Percentiles rank a stretch among this genome's conserved stretches.
phyloP scores from a whole-genome alignment of 2,797 vertebrate genomes.

The Kryptolebias ocellatus region DNA sequence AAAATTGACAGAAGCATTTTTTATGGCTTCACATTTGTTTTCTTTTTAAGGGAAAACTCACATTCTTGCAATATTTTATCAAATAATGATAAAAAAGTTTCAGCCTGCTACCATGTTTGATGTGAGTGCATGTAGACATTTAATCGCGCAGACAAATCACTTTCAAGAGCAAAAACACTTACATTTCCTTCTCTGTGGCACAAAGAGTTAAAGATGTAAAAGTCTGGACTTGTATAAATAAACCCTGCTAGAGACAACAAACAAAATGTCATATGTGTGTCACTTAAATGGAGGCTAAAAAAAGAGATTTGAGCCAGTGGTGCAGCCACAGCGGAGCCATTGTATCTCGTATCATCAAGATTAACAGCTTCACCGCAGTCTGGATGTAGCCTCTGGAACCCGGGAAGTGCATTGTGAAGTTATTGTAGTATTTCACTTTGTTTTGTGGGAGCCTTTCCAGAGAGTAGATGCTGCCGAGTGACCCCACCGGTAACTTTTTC shows the following conservation, averaged over 20 bases:
- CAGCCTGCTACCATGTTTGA: background rate
- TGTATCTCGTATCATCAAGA: conserved; percentile 64
- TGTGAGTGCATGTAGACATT: background rate
- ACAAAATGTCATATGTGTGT: conserved; percentile 50
- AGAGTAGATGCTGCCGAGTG: conserved; percentile 30
- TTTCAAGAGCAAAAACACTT: conserved; percentile 8
- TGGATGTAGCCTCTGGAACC: conserved; percentile 63
- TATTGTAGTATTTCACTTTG: conserved; percentile 57
- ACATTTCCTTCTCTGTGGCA: conserved; percentile 6
- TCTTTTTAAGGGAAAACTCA: conserved; percentile 15
- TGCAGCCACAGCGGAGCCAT: conserved; percentile 59
- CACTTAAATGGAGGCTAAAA: conserved; percentile 39
- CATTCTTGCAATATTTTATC: conserved; percentile 22
- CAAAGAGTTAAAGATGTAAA: conserved; percentile 26
- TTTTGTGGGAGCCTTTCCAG: conserved; percentile 57
- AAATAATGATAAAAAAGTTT: conserved; percentile 11
- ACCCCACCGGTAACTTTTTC: conserved; percentile 57
- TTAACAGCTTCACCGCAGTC: conserved; percentile 60
- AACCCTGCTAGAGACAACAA: conserved; percentile 39
- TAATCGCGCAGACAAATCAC: background rate
- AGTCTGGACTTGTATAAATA: conserved; percentile 33
- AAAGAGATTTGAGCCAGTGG: conserved; percentile 37
- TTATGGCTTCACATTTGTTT: conserved; percentile 44
- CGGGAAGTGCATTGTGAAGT: conserved; percentile 47
- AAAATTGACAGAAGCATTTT: conserved; percentile 31